Evolutionary conservation across 2,113 vertebrate species (phyloP).

Genomic region (Orientallactaga bullata): DNA sequence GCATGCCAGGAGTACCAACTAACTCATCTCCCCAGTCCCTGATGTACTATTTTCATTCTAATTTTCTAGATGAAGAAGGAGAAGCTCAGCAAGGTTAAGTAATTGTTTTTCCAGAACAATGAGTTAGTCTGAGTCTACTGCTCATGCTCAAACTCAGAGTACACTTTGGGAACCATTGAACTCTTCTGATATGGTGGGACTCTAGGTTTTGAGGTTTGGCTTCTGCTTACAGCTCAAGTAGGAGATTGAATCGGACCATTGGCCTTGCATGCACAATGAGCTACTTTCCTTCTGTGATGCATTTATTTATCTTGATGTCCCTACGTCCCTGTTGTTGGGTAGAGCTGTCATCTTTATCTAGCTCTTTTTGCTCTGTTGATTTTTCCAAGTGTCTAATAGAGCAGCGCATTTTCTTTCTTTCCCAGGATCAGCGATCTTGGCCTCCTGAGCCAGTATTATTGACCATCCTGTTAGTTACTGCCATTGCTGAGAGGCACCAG

Average conservation of each 20-base stretch:
- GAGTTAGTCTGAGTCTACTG: background rate
- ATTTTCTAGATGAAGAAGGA: slow-evolving; percentile 24
- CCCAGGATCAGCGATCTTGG: slow-evolving; percentile 35
- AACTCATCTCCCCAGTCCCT: too few relatives aligned
- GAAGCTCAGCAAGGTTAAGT: slow-evolving; percentile 1
- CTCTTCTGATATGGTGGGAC: background rate
- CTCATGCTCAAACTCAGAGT: background rate
- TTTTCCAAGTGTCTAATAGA: slow-evolving; percentile 60
- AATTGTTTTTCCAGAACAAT: background rate
- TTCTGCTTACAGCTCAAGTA: background rate
- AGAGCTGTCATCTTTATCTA: slow-evolving; percentile 46
- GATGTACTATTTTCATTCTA: background rate
- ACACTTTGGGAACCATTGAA: background rate
- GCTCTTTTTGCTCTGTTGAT: slow-evolving; percentile 53
- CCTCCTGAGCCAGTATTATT: background rate
- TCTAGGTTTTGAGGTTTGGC: background rate
- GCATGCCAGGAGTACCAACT: too few relatives aligned
- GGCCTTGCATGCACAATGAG: background rate
- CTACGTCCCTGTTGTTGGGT: background rate
- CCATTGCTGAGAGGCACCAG: background rate
- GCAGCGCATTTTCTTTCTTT: background rate
- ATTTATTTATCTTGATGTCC: slow-evolving; percentile 17
- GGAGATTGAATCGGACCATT: background rate
- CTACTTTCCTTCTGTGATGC: background rate
- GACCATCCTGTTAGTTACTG: slow-evolving; percentile 45